Percentiles rank a stretch among this genome's conserved stretches.
Evolutionary conservation across 2,888 invertebrate genomes (phyloP).

Genomic region (Allacma fusca): DNA sequence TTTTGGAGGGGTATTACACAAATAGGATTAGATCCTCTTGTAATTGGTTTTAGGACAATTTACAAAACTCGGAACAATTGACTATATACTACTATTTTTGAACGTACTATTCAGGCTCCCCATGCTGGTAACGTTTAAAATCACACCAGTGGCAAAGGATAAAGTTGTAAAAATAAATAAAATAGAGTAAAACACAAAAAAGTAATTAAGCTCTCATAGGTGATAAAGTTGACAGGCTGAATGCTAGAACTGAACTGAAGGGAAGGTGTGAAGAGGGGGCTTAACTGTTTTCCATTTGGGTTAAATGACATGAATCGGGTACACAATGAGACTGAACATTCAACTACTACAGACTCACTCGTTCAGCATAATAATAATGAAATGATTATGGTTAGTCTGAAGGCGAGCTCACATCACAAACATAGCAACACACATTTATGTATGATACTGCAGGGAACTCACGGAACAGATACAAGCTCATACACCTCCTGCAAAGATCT

Average conservation of each 20-base stretch:
- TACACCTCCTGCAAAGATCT: background rate
- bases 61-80: no score
- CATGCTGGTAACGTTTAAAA: constrained; percentile 26
- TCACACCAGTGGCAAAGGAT: background rate
- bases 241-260: constrained; percentile 33
- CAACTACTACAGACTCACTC: constrained; percentile 1
- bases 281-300: constrained; percentile 41
- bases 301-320: constrained; percentile 41
- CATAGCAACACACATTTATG: background rate
- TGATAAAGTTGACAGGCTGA: constrained; percentile 29
- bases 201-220: constrained; percentile 14
- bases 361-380: constrained; percentile 10
- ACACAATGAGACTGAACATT: constrained; percentile 30
- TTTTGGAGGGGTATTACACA: no score
- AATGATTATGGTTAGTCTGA: background rate
- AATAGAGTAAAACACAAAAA: background rate
- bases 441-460: background rate
- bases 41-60: no score
- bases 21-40: no score
- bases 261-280: constrained; percentile 37
- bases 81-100: no score
- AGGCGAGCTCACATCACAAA: background rate
- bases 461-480: background rate
- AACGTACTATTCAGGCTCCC: constrained; percentile 36
- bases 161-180: background rate